Evolutionary conservation across 1,140 invertebrate species (phyloP), one percentile per base, ranked within the genome.

Genomic region (Protaetia brevitarsis): DNA sequence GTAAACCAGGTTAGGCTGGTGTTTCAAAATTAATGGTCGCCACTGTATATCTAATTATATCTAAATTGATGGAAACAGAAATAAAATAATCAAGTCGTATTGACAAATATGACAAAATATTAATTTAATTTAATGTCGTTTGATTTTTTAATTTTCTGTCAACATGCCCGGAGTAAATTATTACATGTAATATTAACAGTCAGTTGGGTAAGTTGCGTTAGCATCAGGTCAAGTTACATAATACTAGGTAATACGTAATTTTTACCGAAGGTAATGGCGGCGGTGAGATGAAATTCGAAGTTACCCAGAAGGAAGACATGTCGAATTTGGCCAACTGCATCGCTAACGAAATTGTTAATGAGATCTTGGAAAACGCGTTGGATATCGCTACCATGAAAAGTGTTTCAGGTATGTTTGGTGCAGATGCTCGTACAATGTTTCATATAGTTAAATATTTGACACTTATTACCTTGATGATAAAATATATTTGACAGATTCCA

Each of bases 311-410:
- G 28, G 62, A 64, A 6, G 23, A 28, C n/a, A 21, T 37, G 21
- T 51, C 41, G 26, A 45, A 27, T 11, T 36, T 58, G 23, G 26
- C 66, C 26, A 60, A 34, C 28, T 34, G 36, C 5, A 59, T 70
- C 10, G 66, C 66, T 11, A 51, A 28, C 16, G 62, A 68, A 30
- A 68, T 70, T 51, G 60, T 70, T 2, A 70, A 68, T 51, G 69
- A 70, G 10, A 70, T 70, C 36, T 57, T 70, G 13, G 69, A 70
- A 34, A 68, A 63, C 11, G 69, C 69, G n/a, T 64, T 70, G 31
- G 69, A 70, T 34, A 70, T 70, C 28, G 69, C 67, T 5, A 67
- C 64, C 0, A 62, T 62, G 60, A 30, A 31, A 27, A 27, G 27
- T 13, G 57, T 59, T 3, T 13, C 57, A 21, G 57, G 57, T 59